These are phyloP conservation scores for Ornithorhynchus anatinus DNA, from an alignment of 2,113 vertebrate genomes.

Conservation along the genomic window DNA sequence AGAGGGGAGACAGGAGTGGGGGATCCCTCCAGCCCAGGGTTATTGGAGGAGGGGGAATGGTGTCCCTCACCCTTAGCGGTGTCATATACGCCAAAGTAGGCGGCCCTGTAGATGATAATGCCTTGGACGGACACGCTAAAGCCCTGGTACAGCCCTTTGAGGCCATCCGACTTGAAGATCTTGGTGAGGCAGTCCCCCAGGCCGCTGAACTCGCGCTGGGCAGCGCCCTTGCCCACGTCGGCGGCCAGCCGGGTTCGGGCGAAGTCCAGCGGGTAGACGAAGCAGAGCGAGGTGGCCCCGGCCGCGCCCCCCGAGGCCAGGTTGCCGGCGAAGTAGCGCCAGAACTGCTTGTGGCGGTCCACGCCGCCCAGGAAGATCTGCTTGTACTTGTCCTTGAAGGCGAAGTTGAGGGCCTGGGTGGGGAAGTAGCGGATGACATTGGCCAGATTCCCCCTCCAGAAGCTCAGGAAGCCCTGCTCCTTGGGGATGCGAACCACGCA, in stretches of 20 bases:
- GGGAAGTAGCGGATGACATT: conserved; percentile 99
- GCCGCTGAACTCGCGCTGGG: conserved; percentile 90
- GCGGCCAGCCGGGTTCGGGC: conserved; percentile 96
- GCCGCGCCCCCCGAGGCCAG: conserved; percentile 94
- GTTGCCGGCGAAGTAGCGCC: conserved; percentile 97
- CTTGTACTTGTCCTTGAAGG: conserved; percentile 99
- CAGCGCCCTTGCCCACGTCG: conserved; percentile 88
- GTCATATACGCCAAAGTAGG: conserved; percentile 97
- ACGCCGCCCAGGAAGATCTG: conserved; percentile 98
- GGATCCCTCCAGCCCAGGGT: conserved; percentile 28
- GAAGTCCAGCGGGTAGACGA: conserved; percentile 98
- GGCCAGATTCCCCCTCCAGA: conserved; percentile 98
- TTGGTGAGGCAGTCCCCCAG: conserved; percentile 90
- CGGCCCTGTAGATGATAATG: conserved; percentile 98
- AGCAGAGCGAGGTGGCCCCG: conserved; percentile 96
- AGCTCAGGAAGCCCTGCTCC: conserved; percentile 93
- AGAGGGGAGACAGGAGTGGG: too few relatives aligned
- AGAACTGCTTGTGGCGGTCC: conserved; percentile 96
- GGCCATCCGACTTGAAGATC: conserved; percentile 92
- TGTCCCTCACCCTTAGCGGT: conserved; percentile 92
- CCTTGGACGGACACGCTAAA: conserved; percentile 98
- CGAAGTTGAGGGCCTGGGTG: conserved; percentile 98
- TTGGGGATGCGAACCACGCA: conserved; percentile 94
- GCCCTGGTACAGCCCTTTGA: conserved; percentile 91
- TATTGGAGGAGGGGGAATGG: background rate